Percentiles rank a stretch among this genome's conserved stretches.
Conservation (phyloP, 2,797 vertebrate genomes). For the Molossus molossus region DNA sequence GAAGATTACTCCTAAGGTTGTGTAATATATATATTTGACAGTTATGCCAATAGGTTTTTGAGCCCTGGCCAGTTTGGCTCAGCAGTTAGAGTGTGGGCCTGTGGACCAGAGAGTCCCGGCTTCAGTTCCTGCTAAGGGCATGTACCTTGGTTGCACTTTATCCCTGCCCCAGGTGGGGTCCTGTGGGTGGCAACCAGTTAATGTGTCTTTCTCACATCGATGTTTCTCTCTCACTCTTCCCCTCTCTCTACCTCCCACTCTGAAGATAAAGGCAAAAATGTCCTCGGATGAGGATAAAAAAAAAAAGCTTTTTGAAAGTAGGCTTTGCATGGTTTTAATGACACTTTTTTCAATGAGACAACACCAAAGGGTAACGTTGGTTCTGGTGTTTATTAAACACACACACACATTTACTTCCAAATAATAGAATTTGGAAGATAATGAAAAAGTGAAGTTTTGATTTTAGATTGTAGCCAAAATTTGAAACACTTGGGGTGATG, state of each 20-base stretch:
- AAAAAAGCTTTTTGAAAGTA: constrained; percentile 49
- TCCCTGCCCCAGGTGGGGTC: too few species aligned
- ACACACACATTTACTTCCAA: constrained; percentile 23
- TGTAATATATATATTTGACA: neutral
- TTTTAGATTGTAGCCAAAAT: constrained; percentile 46
- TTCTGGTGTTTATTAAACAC: constrained; percentile 9
- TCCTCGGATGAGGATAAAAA: too few species aligned
- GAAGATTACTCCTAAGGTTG: neutral
- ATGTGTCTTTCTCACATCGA: too few species aligned
- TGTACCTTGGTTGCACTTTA: too few species aligned
- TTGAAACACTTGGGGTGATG: neutral
- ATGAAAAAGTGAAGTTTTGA: constrained; percentile 30
- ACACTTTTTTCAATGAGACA: constrained; percentile 25
- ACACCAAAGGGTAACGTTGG: neutral
- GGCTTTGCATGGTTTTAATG: neutral
- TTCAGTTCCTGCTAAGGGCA: too few species aligned
- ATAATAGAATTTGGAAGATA: constrained; percentile 16
- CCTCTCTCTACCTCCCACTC: too few species aligned
- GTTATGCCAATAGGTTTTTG: constrained; percentile 26
- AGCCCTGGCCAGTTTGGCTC: neutral
- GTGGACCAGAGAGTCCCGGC: too few species aligned
- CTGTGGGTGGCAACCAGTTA: too few species aligned
- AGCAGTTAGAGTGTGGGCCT: too few species aligned
- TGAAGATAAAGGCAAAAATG: too few species aligned
- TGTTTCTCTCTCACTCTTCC: too few species aligned